Base-by-base conservation (phyloP, 1,140 invertebrate genomes). In the Drosophila orena region DNA sequence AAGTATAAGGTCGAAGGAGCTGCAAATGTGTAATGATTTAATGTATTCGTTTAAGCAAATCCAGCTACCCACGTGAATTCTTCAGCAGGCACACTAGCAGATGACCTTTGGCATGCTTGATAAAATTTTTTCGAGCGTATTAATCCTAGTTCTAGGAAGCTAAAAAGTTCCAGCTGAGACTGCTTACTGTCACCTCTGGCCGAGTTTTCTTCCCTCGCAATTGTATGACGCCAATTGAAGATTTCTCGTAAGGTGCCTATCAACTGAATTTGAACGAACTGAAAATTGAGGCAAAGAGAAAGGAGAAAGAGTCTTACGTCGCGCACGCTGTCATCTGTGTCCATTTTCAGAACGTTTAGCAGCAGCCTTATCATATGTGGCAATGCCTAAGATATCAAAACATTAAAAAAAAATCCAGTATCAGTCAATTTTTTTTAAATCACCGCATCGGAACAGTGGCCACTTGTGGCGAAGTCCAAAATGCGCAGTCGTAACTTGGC, bases 1-100 rank as follows among this genome's bases (percentile, higher is more conserved):
- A 54, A 93, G 76, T 12, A 93, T 65, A 12, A 93, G 79, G 77
- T 93, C 93, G 10, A 93, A 84, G 0, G 93, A 88, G 62, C 93
- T 93, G 54, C 43, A 2, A 17, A 7, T 12, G 10, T 5, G 22
- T 24, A 50, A 5, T 34, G 34, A 44, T 71, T n/a, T 44, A 66
- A 42, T 0, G 7, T 3, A 7, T 55, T 14, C 14, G 4, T 3
- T 2, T 20, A 14, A 8, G 11, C 40, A 2, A 17, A 10, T 10
- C 4, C 0, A 2, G 0, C 0, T 1, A 20, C 70, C 27, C 35
- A 91, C 90, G 52, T 91, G 20, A 86, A 85, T 43, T 52, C 66
- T 2, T 24, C 50, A 3, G 68, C 69, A 0, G 83, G 50, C 54
- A 91, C 58, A 6, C 50, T 47, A 27, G 75, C 54, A 30, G 90